Evolutionary conservation across 1,140 invertebrate species (phyloP).

Genomic region (Bombus soroeensis): DNA sequence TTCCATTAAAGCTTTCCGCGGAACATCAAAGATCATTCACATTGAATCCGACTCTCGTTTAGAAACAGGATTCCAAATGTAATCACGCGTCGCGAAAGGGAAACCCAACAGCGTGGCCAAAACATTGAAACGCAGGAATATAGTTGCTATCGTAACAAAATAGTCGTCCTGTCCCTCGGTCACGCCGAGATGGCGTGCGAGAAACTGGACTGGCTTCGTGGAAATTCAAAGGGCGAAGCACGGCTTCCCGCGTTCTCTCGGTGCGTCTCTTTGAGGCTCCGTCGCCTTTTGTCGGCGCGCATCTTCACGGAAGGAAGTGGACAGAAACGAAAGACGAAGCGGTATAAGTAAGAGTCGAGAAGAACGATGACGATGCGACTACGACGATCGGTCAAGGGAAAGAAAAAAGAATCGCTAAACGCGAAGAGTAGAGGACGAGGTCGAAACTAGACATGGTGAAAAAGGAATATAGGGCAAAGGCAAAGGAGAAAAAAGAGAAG

Average conservation of each 20-base stretch:
- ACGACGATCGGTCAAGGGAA: background rate
- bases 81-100: background rate
- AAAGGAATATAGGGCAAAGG: background rate
- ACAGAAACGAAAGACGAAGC: constrained; percentile 21
- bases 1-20: background rate
- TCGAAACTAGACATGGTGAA: background rate
- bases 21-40: background rate
- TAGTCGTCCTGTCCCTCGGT: background rate
- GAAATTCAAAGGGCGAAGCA: constrained; percentile 9
- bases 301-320: constrained; percentile 47
- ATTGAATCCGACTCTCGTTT: background rate
- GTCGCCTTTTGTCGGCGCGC: constrained; percentile 40
- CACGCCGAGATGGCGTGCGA: background rate
- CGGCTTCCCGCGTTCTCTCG: constrained; percentile 12
- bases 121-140: background rate
- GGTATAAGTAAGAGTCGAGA: constrained; percentile 40
- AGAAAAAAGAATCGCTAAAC: constrained; percentile 13
- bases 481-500: constrained; percentile 10
- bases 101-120: too few species aligned
- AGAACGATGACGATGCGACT: background rate
- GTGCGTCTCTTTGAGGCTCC: constrained; percentile 17
- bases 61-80: background rate
- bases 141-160: constrained; percentile 29
- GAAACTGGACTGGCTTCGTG: background rate
- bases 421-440: background rate